Conservation (phyloP, 2,797 vertebrate genomes). For the Tauraco hartlaubi region DNA sequence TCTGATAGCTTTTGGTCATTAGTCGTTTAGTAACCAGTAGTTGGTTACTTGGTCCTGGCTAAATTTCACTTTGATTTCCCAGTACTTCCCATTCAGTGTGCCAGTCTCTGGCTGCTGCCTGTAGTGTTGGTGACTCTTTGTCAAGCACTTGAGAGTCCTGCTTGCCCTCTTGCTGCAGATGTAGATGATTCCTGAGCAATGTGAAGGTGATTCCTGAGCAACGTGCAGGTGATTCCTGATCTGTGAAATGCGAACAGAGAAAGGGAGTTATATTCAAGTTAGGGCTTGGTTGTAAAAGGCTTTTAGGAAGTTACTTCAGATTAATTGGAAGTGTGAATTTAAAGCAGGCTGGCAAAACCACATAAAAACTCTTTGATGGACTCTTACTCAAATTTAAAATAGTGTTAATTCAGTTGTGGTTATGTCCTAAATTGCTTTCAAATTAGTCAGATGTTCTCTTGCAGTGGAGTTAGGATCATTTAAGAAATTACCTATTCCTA, state of each 20-base stretch:
- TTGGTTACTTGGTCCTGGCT: neutral
- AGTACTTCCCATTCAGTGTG: neutral
- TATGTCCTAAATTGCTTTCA: neutral
- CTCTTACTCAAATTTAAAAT: neutral
- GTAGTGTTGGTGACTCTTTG: fast-evolving
- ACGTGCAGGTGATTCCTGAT: neutral
- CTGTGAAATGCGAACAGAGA: neutral
- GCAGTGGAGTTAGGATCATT: neutral
- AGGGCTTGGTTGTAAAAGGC: neutral
- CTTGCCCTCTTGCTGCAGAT: neutral
- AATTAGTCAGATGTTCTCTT: neutral
- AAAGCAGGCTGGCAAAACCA: neutral
- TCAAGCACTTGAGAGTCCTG: neutral
- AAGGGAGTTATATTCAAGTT: neutral
- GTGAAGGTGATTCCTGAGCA: neutral
- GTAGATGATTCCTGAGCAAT: neutral
- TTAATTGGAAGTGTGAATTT: neutral
- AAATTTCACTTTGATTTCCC: neutral
- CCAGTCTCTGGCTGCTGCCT: neutral
- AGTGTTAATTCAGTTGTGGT: neutral
- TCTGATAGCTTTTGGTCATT: neutral
- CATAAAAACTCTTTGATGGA: neutral
- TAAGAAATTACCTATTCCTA: neutral
- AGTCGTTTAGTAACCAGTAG: neutral
- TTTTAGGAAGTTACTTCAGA: neutral